Conservation (phyloP, 2,113 vertebrate genomes). For the Agapornis roseicollis region DNA sequence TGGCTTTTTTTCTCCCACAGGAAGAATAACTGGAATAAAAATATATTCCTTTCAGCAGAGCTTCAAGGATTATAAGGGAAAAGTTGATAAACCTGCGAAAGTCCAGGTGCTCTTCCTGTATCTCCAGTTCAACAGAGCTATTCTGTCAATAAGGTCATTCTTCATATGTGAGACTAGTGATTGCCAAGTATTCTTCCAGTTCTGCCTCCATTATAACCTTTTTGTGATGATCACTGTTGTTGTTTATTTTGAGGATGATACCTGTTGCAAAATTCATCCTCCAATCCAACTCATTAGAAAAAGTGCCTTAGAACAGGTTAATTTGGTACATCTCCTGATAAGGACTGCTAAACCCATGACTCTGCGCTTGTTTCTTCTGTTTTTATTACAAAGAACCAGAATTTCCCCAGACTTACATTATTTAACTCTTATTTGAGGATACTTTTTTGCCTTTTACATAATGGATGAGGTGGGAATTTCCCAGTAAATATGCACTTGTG, state of each 20-base stretch:
- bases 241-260: background rate
- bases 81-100: background rate
- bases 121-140: background rate
- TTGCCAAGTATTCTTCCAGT: background rate
- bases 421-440: background rate
- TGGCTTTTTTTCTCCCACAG: background rate
- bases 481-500: background rate
- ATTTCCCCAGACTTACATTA: background rate
- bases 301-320: background rate
- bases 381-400: background rate
- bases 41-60: background rate
- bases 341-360: background rate
- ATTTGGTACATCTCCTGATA: background rate
- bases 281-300: background rate
- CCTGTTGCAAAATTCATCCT: background rate
- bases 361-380: background rate
- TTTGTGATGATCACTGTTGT: background rate
- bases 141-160: background rate
- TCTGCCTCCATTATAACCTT: background rate
- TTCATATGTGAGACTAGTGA: background rate
- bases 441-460: background rate
- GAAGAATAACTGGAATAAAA: background rate
- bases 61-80: background rate
- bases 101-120: background rate
- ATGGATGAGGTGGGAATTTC: slow-evolving; percentile 19